Base-by-base conservation (phyloP, 2,888 invertebrate genomes). In the Lasioglossum marginatum region DNA sequence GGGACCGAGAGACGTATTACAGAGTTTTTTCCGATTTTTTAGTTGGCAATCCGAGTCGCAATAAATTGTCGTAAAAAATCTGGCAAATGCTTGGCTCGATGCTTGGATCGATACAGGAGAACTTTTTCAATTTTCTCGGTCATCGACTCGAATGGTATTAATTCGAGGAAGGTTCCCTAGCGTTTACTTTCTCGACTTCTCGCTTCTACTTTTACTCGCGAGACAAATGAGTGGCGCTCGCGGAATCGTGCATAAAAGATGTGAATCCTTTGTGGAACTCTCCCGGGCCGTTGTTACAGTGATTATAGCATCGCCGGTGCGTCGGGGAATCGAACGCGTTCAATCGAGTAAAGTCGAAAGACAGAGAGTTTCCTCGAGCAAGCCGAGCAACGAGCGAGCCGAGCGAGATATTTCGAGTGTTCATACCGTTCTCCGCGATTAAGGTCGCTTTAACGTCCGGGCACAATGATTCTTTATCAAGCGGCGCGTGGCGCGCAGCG, bases 401-500 rank as follows among this genome's bases (percentile, higher is more conserved):
- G 4, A 57, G 52, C 23, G 48, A 5, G 34, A 66, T 66, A 34
- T 66, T 34, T 37, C 52, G 37, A 34, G 37, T 37, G 48, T 74
- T 57, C 74, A 14, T 37, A 37, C n/a, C 37, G n/a, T 63, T 34
- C 27, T 66, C 34, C n/a, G 48, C 27, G 77, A 83, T 79, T 80
- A 79, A 27, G 27, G 27, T 77, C 79, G 40, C 27, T 72, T 5
- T 1, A 31, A 23, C 23, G n/a, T 12, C 19, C 34, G 4, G 74
- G 37, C 2, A 48, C 45, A 63, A 75, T 48, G 48, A 74, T 81
- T 73, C 43, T 72, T 77, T 75, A 75, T 75, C 37, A 16, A 34
- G 1, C 12, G 16, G 68, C 63, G 77, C 72, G 72, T 77, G 63
- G 31, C 68, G 48, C 48, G 34, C 37, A 37, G 43, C 40, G 70